A percentile compares a stretch with the other conserved stretches of the same genome.
phyloP scores from a whole-genome alignment of 2,888 invertebrate genomes.

The Suillia variegata region DNA sequence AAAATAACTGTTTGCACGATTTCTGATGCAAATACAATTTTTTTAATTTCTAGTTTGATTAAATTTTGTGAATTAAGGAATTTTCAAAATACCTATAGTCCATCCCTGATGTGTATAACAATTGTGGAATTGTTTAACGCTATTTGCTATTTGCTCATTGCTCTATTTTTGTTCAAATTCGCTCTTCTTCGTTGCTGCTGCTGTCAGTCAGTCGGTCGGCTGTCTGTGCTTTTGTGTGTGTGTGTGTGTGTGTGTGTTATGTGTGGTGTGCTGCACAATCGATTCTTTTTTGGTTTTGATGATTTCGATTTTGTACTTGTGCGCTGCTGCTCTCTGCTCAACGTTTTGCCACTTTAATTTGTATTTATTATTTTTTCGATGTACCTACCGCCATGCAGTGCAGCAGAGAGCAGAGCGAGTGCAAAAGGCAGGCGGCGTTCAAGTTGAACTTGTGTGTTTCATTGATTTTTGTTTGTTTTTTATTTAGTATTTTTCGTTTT shows the following conservation, averaged over 20 bases:
- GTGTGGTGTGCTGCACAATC: not conserved
- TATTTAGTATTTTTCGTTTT: slow-evolving; percentile 5
- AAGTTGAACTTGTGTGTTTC: slow-evolving; percentile 28
- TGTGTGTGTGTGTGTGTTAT: no score
- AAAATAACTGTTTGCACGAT: no score
- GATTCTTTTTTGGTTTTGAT: slow-evolving; percentile 7
- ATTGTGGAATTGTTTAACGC: slow-evolving; percentile 1
- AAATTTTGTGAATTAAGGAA: no score
- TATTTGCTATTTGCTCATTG: not conserved
- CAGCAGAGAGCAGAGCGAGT: no score
- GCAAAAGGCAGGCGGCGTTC: no score
- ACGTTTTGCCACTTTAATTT: slow-evolving; percentile 5
- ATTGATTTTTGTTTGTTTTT: not conserved
- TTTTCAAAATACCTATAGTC: no score
- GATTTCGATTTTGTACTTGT: not conserved
- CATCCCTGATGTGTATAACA: no score
- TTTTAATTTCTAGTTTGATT: no score
- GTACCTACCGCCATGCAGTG: no score
- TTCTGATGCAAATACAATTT: no score
- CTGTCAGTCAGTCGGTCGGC: not conserved
- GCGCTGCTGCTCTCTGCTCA: slow-evolving; percentile 6
- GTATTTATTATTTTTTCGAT: not conserved
- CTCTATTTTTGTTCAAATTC: slow-evolving; percentile 4
- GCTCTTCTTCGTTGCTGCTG: not conserved
- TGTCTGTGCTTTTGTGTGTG: no score